Percentiles rank a stretch among this genome's conserved stretches.
These are phyloP conservation scores for Climacteris rufus DNA, from an alignment of 2,113 vertebrate species.

Conservation along the genomic window DNA sequence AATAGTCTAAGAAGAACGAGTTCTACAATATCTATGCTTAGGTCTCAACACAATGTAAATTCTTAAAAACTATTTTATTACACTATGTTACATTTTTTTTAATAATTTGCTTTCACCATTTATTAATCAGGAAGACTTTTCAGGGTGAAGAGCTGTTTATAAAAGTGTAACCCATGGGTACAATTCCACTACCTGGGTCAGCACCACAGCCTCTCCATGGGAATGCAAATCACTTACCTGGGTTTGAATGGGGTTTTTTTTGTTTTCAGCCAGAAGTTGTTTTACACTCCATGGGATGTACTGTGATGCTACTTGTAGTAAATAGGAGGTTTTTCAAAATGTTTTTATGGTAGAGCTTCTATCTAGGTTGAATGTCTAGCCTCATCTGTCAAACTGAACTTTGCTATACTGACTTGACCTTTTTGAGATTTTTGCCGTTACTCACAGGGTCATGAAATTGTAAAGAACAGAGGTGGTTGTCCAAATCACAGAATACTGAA, in stretches of 20 bases:
- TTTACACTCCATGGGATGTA: not conserved
- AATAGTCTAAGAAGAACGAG: not conserved
- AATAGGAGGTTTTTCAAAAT: not conserved
- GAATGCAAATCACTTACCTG: not conserved
- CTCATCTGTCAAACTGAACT: constrained; percentile 31
- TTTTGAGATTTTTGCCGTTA: constrained; percentile 17
- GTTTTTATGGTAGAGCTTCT: not conserved
- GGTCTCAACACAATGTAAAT: not conserved
- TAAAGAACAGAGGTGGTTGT: not conserved
- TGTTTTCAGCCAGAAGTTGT: not conserved
- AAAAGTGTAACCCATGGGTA: not conserved
- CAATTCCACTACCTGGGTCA: not conserved
- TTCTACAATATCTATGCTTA: not conserved
- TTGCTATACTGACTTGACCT: constrained; percentile 29
- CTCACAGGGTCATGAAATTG: not conserved
- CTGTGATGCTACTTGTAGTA: not conserved
- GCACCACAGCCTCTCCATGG: not conserved
- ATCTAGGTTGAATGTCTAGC: not conserved
- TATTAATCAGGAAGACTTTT: not conserved
- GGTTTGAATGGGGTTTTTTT: not conserved
- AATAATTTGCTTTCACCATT: not conserved
- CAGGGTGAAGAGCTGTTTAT: not conserved
- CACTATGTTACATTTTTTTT: not conserved
- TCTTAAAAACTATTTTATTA: not conserved
- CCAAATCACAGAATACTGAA: not conserved